These are phyloP conservation scores for Rhynchonycteris naso DNA, from an alignment of 2,797 vertebrate genomes.

Conservation along the genomic window DNA sequence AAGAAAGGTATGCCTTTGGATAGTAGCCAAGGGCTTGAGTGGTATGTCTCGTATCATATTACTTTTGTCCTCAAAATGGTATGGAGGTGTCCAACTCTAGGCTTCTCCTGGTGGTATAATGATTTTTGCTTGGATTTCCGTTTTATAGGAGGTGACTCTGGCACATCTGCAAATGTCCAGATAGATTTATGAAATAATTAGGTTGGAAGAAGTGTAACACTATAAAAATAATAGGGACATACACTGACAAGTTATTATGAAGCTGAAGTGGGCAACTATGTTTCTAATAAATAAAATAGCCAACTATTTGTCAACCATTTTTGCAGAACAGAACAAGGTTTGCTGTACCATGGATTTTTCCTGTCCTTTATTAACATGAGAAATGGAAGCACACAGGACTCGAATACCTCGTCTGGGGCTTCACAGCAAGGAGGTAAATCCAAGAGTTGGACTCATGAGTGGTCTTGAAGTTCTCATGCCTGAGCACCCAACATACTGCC, in stretches of 20 bases:
- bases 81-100: background rate
- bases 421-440: background rate
- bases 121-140: background rate
- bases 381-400: background rate
- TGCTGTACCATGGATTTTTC: background rate
- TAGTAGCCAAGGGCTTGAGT: background rate
- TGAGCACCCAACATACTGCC: background rate
- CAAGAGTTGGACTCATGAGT: background rate
- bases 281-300: background rate
- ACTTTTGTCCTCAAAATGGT: background rate
- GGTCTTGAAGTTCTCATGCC: background rate
- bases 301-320: background rate
- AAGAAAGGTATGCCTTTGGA: background rate
- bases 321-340: background rate
- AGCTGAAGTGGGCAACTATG: background rate
- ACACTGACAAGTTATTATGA: background rate
- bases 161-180: background rate
- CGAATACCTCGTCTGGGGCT: background rate
- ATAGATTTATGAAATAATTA: background rate
- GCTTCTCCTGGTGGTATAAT: background rate
- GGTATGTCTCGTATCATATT: background rate
- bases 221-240: background rate
- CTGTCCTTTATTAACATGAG: background rate
- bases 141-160: background rate
- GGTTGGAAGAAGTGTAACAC: background rate